Evolutionary conservation across 2,888 invertebrate genomes (phyloP).

Genomic region (Dolichomitus sp.): DNA sequence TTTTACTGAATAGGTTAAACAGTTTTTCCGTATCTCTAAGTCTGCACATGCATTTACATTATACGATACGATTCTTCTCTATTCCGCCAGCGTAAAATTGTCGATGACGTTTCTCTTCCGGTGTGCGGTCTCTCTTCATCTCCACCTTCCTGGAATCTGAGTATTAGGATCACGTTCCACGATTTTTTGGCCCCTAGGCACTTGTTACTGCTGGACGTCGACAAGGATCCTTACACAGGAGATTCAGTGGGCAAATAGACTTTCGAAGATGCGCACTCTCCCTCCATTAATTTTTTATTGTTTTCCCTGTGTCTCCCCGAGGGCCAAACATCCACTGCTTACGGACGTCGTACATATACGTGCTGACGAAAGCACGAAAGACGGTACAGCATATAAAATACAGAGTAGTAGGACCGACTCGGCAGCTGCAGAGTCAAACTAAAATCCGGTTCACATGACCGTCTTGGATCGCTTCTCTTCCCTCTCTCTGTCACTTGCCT

Average conservation of each 20-base stretch:
- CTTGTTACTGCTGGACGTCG: slow-evolving; percentile 52
- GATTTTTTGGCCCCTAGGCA: slow-evolving; percentile 49
- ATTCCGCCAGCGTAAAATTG: slow-evolving; percentile 65
- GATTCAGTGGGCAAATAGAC: slow-evolving; percentile 9
- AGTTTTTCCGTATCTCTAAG: neutral
- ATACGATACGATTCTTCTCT: slow-evolving; percentile 16
- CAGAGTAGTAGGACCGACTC: slow-evolving; percentile 60
- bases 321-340: slow-evolving; percentile 45
- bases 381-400: slow-evolving; percentile 32
- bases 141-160: slow-evolving; percentile 67
- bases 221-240: slow-evolving; percentile 7
- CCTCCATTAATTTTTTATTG: slow-evolving; percentile 50
- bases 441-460: slow-evolving; percentile 84
- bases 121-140: slow-evolving; percentile 43
- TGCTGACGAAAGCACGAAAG: slow-evolving; percentile 35
- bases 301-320: slow-evolving; percentile 46
- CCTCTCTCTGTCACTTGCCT: slow-evolving; percentile 17
- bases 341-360: slow-evolving; percentile 30
- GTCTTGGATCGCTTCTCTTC: slow-evolving; percentile 63
- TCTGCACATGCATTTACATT: slow-evolving; percentile 3
- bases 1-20: neutral
- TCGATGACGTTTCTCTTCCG: slow-evolving; percentile 71
- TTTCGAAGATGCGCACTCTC: slow-evolving; percentile 22
- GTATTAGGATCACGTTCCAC: slow-evolving; percentile 30
- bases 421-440: slow-evolving; percentile 77